A percentile compares a stretch with the other conserved stretches of the same genome.
These are phyloP conservation scores for Callaeas wilsoni DNA, from an alignment of 2,113 vertebrate species.

Conservation along the genomic window DNA sequence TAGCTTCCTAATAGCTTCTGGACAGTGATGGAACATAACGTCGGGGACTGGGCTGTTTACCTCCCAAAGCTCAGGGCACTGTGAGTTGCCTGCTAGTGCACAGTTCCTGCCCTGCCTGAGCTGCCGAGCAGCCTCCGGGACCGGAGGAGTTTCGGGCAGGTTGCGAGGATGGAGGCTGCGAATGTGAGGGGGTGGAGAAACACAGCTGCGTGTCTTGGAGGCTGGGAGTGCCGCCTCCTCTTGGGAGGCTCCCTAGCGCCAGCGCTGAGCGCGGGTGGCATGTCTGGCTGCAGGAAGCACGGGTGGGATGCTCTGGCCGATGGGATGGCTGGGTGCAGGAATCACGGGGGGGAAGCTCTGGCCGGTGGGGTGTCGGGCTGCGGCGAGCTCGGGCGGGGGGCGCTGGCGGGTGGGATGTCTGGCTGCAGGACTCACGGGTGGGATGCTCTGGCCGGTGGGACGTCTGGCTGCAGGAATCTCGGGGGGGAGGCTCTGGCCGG, in stretches of 20 bases:
- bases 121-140: neutral
- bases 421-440: no score
- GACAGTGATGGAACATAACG: neutral
- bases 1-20: conserved; percentile 54
- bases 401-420: no score
- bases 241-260: neutral
- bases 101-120: neutral
- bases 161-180: accelerated
- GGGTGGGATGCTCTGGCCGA: no score
- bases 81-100: neutral
- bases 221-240: neutral
- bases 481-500: no score
- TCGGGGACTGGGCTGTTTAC: neutral
- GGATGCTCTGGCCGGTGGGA: no score
- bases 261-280: neutral
- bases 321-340: neutral
- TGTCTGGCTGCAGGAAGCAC: no score
- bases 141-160: neutral
- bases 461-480: no score
- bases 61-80: neutral
- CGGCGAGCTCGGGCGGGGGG: no score
- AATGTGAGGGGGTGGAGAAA: neutral
- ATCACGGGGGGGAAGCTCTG: no score
- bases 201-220: neutral
- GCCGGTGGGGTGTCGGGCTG: no score